Evolutionary conservation across 2,797 vertebrate species (phyloP), one percentile per base, ranked within the genome.

Genomic region (Cetoscarus ocellatus): DNA sequence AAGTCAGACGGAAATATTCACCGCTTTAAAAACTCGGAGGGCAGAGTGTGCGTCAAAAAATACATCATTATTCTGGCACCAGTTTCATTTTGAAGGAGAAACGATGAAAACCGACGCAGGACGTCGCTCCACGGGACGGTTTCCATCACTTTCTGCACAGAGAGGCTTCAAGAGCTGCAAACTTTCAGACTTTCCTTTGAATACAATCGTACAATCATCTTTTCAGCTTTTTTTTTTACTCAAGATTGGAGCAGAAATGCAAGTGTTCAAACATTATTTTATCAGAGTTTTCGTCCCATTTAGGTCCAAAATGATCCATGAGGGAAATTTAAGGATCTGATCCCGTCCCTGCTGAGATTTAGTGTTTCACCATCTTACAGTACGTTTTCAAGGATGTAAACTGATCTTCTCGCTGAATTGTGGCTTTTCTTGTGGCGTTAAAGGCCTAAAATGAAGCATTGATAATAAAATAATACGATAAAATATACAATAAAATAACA

Each of bases 171-270:
- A 35, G 34, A 57, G 12, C 49, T 51, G 12, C 56, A 53, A 40
- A 53, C 42, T 45, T 1, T 52, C 10, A 10, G 15, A 57, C 40
- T 19, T 55, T 43, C 9, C 27, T 27, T 13, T 18, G n/a, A 52
- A 73, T 55, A 77, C 63, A 60, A 76, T 76, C 61, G 50, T 69
- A 60, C 17, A 58, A 68, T 68, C 38, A 17, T 38, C 14, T 19
- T 44, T 60, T 17, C 6, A 8, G 0, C 9, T 6, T 42, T 1
- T 36, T n/a, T 13, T 1, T 15, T 12, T 11, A 17, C 7, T 49
- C 3, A 54, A 35, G 13, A 68, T 51, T 36, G 15, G 34, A 58
- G 9, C 43, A 55, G 17, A 55, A 47, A 34, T 7, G 35, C 6
- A 61, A 3, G 3, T 61, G 57, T 61, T 15, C 18, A 48, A 27